phyloP scores from a whole-genome alignment of 1,140 invertebrate species.

The Rhyacophila brunnea region DNA sequence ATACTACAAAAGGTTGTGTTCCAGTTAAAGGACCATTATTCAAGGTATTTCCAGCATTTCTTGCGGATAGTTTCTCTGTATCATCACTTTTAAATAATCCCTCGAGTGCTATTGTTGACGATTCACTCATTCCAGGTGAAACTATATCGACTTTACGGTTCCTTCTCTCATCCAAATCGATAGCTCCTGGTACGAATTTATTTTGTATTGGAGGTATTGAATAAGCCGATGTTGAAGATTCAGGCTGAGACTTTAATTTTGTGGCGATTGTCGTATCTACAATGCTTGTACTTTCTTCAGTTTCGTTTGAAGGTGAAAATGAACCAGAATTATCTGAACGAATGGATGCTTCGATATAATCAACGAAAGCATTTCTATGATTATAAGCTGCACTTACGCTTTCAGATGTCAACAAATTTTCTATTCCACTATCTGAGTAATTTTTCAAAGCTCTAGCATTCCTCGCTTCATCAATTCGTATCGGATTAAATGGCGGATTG shows the following conservation, averaged over 20 bases:
- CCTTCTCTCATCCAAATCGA: slow-evolving; percentile 45
- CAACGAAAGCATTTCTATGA: slow-evolving; percentile 42
- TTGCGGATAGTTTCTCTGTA: slow-evolving; percentile 34
- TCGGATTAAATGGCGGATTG: slow-evolving; percentile 51
- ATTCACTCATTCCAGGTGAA: slow-evolving; percentile 50
- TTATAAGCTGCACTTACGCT: slow-evolving; percentile 53
- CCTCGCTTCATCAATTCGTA: slow-evolving; percentile 52
- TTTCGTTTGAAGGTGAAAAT: not conserved
- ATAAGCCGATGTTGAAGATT: not conserved
- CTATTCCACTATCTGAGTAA: slow-evolving; percentile 43
- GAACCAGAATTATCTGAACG: slow-evolving; percentile 12
- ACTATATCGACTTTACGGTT: slow-evolving; percentile 43
- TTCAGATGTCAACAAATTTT: slow-evolving; percentile 52
- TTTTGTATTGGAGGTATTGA: slow-evolving; percentile 7
- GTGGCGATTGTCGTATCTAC: too few species aligned
- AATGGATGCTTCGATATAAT: slow-evolving; percentile 18
- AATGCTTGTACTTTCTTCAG: slow-evolving; percentile 12
- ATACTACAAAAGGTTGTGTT: slow-evolving; percentile 50
- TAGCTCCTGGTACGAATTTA: slow-evolving; percentile 36
- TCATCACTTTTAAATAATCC: slow-evolving; percentile 59
- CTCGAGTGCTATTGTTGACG: slow-evolving; percentile 63
- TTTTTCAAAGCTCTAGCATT: slow-evolving; percentile 49
- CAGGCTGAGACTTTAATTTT: not conserved
- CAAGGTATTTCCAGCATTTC: slow-evolving; percentile 35
- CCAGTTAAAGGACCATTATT: slow-evolving; percentile 29